Conservation (phyloP, 2,113 vertebrate genomes). For the Fregata magnificens region DNA sequence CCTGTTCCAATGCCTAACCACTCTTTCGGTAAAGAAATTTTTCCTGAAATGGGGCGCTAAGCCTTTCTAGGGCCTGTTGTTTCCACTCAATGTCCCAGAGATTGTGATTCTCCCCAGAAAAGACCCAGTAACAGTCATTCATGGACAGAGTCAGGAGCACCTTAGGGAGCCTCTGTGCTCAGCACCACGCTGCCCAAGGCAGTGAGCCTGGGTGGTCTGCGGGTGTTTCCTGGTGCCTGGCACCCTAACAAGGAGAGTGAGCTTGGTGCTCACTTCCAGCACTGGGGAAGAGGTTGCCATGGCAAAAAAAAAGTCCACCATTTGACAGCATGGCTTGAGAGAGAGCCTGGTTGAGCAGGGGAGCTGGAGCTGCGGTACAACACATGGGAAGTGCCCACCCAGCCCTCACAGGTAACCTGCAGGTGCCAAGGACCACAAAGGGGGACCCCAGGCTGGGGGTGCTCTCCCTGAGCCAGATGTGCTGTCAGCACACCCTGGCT, state of each 20-base stretch:
- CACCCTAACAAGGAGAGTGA: not conserved
- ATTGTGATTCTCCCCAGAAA: not conserved
- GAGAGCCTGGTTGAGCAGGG: not conserved
- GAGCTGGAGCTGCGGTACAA: not conserved
- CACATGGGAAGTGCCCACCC: not conserved
- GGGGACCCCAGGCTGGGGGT: not conserved
- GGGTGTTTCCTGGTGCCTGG: not conserved
- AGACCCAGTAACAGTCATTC: not conserved
- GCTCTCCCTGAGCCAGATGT: not conserved
- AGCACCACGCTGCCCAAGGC: accelerated
- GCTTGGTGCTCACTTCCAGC: not conserved
- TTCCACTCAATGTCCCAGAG: accelerated
- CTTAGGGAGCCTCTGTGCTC: not conserved
- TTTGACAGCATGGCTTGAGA: not conserved
- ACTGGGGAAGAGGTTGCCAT: not conserved
- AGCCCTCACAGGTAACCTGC: not conserved
- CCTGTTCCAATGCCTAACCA: too few relatives aligned
- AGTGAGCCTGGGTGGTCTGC: not conserved
- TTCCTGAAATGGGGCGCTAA: accelerated
- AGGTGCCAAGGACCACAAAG: not conserved
- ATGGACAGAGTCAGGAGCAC: not conserved
- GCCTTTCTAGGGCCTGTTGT: not conserved
- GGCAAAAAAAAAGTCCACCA: not conserved
- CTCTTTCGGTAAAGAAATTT: too few relatives aligned
- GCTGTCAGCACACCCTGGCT: not conserved